Evolutionary conservation across 2,888 invertebrate genomes (phyloP), one percentile per base, ranked within the genome.

Genomic region (Acanthopleura granulata): DNA sequence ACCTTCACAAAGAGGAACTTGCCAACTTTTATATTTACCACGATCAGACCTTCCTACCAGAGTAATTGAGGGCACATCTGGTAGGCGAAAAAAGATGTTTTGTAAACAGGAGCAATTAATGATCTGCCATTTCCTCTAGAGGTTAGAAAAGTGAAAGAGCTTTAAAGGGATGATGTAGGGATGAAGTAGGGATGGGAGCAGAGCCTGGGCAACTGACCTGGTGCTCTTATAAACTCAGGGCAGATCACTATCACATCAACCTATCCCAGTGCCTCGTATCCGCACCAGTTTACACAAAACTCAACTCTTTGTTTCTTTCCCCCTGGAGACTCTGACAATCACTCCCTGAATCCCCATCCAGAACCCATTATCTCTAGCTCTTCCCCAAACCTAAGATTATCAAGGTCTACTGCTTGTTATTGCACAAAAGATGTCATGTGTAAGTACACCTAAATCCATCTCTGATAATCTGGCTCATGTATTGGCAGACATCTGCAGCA

Each of bases 61-160:
- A 57, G 57, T 57, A 57, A 57, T n/a, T 22, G 57, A 57, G 57
- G 57, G 57, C 57, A 57, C 57, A 57, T 57, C 57, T 57, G 57
- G n/a, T 57, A 22, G 57, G 57, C 57, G 57, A 57, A 57, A 57
- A 57, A 57, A 57, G 57, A 57, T 57, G 57, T 57, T 57, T 57
- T 57, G 57, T 57, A 57, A 57, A 57, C 57, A 57, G 57, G 57
- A 57, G 57, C 57, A 57, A 57, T 57, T 57, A 57, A 57, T 57
- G 57, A 57, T 57, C 57, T 57, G 57, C 57, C 57, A 57, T 57
- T 57, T 57, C 57, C 57, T 57, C 57, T 22, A 6, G 57, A n/a
- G 57, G 57, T 57, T n/a, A 57, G 22, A 57, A 22, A 40, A 40
- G 40, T 40, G 40, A 40, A 40, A 40, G 40, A 40, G 40, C 4